Conservation (phyloP, 2,888 invertebrate species). For the Caenorhabditis virilis region DNA sequence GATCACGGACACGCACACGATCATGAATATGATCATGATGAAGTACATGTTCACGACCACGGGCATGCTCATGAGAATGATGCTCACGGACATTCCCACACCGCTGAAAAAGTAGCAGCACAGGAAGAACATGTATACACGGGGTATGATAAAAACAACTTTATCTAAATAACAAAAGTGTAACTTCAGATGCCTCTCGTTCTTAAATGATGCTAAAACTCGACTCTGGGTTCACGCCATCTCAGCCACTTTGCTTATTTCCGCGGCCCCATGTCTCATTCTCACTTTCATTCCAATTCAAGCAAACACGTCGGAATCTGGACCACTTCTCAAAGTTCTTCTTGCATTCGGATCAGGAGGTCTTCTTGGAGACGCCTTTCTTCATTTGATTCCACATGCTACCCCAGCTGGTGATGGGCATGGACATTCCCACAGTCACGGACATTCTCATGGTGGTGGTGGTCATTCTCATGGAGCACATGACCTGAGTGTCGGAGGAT, state of each 20-base stretch:
- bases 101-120: too few relatives aligned
- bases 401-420: constrained; percentile 76
- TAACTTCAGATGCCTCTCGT: constrained; percentile 54
- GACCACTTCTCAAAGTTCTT: constrained; percentile 70
- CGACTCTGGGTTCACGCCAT: constrained; percentile 66
- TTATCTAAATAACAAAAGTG: constrained; percentile 2
- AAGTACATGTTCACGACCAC: constrained; percentile 35
- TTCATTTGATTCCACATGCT: constrained; percentile 97
- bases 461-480: constrained; percentile 71
- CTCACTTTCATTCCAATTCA: constrained; percentile 86
- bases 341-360: constrained; percentile 91
- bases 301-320: constrained; percentile 61
- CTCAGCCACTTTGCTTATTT: constrained; percentile 86
- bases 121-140: too few relatives aligned
- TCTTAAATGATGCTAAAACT: constrained; percentile 61
- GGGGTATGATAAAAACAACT: too few relatives aligned
- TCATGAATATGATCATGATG: constrained; percentile 35
- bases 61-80: constrained; percentile 47
- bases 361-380: constrained; percentile 93
- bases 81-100: constrained; percentile 48
- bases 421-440: constrained; percentile 73
- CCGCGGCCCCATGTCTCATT: constrained; percentile 90
- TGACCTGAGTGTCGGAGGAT: constrained; percentile 89
- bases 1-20: constrained; percentile 42
- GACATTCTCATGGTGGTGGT: constrained; percentile 51